phyloP scores from a whole-genome alignment of 2,888 invertebrate species.

The Cephonodes hylas region DNA sequence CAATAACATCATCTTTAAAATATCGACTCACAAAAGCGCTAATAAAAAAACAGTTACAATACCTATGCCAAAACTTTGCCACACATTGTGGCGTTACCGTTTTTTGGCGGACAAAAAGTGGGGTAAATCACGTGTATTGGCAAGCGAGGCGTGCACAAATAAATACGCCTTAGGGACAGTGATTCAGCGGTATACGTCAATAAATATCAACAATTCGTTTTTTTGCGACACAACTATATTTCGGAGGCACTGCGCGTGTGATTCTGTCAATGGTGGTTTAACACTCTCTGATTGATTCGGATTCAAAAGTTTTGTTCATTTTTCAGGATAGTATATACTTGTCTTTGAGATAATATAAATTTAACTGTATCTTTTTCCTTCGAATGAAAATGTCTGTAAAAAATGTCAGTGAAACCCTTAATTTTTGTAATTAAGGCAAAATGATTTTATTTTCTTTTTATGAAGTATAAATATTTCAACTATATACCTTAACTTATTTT shows the following conservation, averaged over 20 bases:
- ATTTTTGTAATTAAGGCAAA: no score
- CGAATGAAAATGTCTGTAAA: no score
- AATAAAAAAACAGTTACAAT: background rate
- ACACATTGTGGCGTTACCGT: constrained; percentile 10
- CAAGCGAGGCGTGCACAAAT: constrained; percentile 64
- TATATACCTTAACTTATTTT: no score
- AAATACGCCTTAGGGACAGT: constrained; percentile 67
- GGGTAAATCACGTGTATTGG: constrained; percentile 61
- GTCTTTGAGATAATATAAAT: no score
- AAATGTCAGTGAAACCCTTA: no score
- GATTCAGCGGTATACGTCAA: constrained; percentile 67
- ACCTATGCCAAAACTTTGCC: constrained; percentile 6
- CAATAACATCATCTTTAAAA: background rate
- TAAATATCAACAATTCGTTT: constrained; percentile 56
- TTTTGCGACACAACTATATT: constrained; percentile 19
- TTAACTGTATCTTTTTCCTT: no score
- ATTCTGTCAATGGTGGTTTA: background rate
- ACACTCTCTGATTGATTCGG: background rate
- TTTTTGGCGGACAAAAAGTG: constrained; percentile 16
- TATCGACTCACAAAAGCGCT: no score
- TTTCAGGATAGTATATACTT: background rate
- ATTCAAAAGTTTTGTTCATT: background rate
- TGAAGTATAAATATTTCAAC: no score
- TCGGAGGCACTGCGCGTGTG: constrained; percentile 1
- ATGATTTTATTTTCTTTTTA: no score